phyloP scores from a whole-genome alignment of 2,888 invertebrate species.

The Lacanobia wlatinum region DNA sequence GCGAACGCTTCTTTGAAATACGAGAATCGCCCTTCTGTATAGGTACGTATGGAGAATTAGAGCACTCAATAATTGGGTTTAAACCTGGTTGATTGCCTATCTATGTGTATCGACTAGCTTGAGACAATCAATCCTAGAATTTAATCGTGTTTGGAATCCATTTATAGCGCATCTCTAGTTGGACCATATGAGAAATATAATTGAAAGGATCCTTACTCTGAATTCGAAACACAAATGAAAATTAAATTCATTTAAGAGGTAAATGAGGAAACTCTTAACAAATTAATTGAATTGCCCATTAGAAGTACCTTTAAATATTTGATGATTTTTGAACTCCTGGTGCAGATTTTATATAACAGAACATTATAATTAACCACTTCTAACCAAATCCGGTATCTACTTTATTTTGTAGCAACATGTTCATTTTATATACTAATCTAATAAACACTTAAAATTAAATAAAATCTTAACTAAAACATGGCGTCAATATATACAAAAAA shows the following conservation, averaged over 20 bases:
- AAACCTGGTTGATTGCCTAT: not conserved
- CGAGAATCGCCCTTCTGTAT: too few species aligned
- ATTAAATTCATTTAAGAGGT: not conserved
- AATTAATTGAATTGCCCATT: too few species aligned
- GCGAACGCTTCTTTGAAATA: too few species aligned
- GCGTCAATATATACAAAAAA: too few species aligned
- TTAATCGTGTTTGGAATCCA: not conserved
- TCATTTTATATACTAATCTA: too few species aligned
- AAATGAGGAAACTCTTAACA: not conserved
- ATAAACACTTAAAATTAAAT: too few species aligned
- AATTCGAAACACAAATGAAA: not conserved
- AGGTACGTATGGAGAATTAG: too few species aligned
- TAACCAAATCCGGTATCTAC: too few species aligned
- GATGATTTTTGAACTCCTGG: not conserved
- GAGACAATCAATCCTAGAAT: not conserved
- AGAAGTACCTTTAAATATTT: not conserved
- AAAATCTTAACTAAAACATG: too few species aligned
- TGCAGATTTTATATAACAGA: not conserved
- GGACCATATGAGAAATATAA: not conserved
- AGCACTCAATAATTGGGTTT: not conserved
- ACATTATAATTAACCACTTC: not conserved
- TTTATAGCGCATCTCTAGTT: not conserved
- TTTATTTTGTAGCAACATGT: too few species aligned
- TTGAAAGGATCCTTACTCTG: not conserved
- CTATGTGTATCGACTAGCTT: not conserved